These are phyloP conservation scores for Eupsittula cactorum DNA, from an alignment of 2,113 vertebrate genomes.

Conservation along the genomic window DNA sequence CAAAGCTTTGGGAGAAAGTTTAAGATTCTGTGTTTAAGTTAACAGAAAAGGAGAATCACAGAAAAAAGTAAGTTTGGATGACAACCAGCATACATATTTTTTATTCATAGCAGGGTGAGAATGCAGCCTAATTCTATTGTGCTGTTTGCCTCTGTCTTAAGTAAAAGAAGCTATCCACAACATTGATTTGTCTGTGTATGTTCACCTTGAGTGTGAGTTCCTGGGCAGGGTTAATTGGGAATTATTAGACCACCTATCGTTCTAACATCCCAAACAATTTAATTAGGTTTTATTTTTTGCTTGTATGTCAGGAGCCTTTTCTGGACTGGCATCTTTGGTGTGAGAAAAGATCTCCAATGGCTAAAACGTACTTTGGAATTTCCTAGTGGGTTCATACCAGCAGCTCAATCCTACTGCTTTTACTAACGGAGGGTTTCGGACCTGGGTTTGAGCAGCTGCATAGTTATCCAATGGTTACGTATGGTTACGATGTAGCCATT, in stretches of 20 bases:
- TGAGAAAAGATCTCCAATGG: background rate
- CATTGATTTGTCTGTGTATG: background rate
- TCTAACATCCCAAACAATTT: constrained; percentile 23
- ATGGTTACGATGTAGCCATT: background rate
- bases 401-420: background rate
- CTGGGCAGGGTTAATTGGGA: constrained; percentile 25
- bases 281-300: constrained; percentile 35
- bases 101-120: background rate
- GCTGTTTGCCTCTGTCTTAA: background rate
- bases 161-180: background rate
- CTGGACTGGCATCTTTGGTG: background rate
- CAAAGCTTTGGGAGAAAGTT: background rate
- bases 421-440: background rate
- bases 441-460: background rate
- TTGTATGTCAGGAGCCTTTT: constrained; percentile 3
- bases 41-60: background rate
- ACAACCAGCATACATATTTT: background rate
- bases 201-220: background rate
- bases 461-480: too few relatives aligned
- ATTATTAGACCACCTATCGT: background rate
- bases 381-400: background rate
- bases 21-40: background rate
- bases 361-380: background rate
- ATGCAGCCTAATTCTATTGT: background rate
- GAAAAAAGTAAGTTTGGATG: background rate